These are phyloP conservation scores for Polia nebulosa DNA, from an alignment of 2,888 invertebrate genomes.

Conservation along the genomic window DNA sequence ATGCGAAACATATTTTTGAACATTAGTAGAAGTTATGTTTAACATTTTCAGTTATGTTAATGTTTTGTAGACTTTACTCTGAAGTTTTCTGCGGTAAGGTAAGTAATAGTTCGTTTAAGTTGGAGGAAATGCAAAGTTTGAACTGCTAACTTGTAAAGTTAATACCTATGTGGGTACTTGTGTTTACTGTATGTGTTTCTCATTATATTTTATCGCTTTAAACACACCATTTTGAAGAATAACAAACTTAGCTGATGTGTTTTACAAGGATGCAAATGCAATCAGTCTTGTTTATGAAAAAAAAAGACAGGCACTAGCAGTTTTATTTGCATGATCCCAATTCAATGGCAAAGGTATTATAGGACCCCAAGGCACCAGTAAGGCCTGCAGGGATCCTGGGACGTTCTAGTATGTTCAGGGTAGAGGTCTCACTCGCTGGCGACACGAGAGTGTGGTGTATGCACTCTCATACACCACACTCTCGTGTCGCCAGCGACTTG, in stretches of 20 bases:
- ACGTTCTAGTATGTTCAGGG: no score
- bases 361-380: no score
- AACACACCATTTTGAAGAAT: not conserved
- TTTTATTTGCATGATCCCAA: no score
- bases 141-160: constrained; percentile 12
- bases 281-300: not conserved
- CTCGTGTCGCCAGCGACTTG: no score
- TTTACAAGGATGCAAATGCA: not conserved
- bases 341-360: no score
- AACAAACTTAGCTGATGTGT: not conserved
- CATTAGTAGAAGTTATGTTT: not conserved
- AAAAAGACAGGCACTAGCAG: not conserved
- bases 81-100: constrained; percentile 32
- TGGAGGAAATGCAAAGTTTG: constrained; percentile 18
- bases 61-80: constrained; percentile 15
- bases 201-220: not conserved
- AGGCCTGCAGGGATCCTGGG: no score
- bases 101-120: constrained; percentile 17
- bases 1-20: constrained; percentile 25
- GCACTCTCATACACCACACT: no score
- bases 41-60: constrained; percentile 32
- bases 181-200: not conserved
- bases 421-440: no score
- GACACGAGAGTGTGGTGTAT: no score
- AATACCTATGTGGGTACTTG: no score